These are phyloP conservation scores for Petrocephalus schoutedeni DNA, from an alignment of 2,797 vertebrate genomes.

Conservation along the genomic window DNA sequence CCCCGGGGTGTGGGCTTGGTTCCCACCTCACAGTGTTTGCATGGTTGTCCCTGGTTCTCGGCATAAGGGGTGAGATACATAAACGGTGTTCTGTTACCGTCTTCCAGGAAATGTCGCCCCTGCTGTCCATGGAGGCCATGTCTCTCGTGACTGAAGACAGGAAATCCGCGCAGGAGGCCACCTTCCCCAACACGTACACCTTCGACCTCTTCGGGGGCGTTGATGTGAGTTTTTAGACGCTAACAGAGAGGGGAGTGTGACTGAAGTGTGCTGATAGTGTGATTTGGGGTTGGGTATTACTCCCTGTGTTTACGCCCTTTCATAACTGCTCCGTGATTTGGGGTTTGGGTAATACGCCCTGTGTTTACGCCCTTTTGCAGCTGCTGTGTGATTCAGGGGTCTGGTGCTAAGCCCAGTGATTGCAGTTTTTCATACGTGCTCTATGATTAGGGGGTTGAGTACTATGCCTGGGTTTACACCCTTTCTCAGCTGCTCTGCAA, in stretches of 20 bases:
- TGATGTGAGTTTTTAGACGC: conserved; percentile 72
- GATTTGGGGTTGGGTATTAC: background rate
- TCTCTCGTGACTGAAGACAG: conserved; percentile 92
- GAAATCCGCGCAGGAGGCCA: conserved; percentile 85
- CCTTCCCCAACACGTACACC: conserved; percentile 87
- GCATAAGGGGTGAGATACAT: background rate
- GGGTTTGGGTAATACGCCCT: no score
- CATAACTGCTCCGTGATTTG: background rate
- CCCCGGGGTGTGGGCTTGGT: background rate
- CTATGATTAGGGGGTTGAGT: no score
- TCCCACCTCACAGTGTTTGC: background rate
- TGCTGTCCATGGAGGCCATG: conserved; percentile 97
- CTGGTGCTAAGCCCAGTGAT: background rate
- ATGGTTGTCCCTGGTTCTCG: background rate
- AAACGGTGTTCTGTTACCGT: background rate
- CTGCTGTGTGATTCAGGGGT: background rate
- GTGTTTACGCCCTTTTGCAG: no score
- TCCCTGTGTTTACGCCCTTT: background rate
- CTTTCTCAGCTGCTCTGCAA: background rate
- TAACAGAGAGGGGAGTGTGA: background rate
- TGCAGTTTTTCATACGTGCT: background rate
- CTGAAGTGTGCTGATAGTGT: background rate
- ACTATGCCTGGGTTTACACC: no score
- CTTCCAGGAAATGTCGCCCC: conserved; percentile 82
- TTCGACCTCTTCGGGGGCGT: conserved; percentile 98